Conservation (phyloP, 1,140 invertebrate genomes). For the Globodera ellingtonae region DNA sequence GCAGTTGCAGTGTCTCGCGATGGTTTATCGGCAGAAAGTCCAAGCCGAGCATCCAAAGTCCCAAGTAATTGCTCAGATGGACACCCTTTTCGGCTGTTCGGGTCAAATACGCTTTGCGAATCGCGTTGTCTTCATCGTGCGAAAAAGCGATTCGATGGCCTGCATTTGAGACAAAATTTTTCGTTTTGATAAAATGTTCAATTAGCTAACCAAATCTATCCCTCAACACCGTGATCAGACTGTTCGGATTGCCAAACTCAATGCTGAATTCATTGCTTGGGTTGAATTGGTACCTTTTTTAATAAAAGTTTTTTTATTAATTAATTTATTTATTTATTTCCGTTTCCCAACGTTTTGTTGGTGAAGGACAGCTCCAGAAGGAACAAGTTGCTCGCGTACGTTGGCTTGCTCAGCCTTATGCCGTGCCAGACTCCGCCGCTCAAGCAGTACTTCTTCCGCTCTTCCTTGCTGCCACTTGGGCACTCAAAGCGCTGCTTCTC, state of each 20-base stretch:
- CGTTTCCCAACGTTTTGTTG: background rate
- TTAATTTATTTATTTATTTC: too few species aligned
- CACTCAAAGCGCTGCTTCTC: background rate
- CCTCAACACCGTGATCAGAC: background rate
- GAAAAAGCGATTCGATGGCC: background rate
- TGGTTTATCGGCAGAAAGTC: background rate
- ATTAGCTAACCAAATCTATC: background rate
- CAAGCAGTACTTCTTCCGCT: background rate
- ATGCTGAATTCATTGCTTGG: background rate
- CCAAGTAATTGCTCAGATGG: constrained; percentile 5
- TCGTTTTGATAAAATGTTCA: background rate
- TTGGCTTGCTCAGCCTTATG: background rate
- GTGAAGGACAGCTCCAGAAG: background rate
- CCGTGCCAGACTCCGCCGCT: background rate
- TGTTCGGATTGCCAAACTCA: background rate
- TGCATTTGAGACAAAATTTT: background rate
- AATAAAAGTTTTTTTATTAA: background rate
- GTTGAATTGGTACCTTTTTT: background rate
- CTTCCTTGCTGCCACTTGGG: background rate
- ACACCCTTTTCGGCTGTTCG: background rate
- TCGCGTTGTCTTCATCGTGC: background rate
- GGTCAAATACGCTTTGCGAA: background rate
- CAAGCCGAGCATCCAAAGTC: constrained; percentile 1
- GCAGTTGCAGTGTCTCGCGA: background rate
- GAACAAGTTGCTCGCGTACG: background rate